Conservation (phyloP, 64 coral and sea anemone species). For the Dendronephthya gigantea region DNA sequence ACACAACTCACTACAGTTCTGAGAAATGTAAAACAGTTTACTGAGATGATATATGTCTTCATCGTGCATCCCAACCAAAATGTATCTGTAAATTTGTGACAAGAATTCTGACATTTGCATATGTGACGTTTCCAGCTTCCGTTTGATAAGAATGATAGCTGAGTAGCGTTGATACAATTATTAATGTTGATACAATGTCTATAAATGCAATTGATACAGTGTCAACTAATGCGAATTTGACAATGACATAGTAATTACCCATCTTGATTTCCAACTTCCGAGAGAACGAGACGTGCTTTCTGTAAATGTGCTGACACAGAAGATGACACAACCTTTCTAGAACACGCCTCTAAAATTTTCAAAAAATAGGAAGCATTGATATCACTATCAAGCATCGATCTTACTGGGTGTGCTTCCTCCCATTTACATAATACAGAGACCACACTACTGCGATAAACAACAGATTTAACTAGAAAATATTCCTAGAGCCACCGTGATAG, state of each 20-base stretch:
- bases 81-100: no score
- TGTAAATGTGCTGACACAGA: slow-evolving; percentile 17
- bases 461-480: no score
- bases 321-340: not conserved
- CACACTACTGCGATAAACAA: no score
- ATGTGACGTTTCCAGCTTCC: no score
- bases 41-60: not conserved
- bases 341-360: not conserved
- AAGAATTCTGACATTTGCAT: no score
- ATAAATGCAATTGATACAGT: not conserved
- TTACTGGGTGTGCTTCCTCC: no score
- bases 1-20: slow-evolving; percentile 88
- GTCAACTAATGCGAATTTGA: not conserved
- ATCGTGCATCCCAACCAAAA: no score
- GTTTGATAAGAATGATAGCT: no score
- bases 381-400: not conserved
- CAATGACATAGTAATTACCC: not conserved
- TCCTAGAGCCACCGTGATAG: no score
- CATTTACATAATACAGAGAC: no score
- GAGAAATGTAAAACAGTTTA: not conserved
- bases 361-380: not conserved
- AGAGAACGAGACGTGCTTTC: slow-evolving; percentile 13
- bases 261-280: not conserved
- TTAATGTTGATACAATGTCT: no score
- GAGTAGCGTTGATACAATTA: no score